Evolutionary conservation across 2,888 invertebrate genomes (phyloP).

Genomic region (Linnaemya tessellans): DNA sequence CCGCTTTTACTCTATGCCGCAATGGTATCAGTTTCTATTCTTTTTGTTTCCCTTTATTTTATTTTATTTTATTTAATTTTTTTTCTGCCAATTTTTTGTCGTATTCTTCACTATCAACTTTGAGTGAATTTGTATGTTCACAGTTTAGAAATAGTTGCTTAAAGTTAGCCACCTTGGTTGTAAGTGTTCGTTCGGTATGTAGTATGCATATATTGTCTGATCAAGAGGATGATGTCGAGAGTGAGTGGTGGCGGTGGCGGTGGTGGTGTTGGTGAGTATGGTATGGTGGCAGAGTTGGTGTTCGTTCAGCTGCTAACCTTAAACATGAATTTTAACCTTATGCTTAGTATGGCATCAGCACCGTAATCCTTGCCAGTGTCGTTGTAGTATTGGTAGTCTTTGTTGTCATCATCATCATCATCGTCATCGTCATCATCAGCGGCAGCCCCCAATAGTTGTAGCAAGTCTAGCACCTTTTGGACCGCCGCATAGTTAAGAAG

Average conservation of each 20-base stretch:
- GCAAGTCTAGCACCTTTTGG: slow-evolving; percentile 69
- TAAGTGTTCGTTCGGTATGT: slow-evolving; percentile 64
- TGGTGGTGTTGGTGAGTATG: slow-evolving; percentile 8
- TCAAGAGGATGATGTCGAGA: slow-evolving; percentile 28
- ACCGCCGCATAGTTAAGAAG: slow-evolving; percentile 70
- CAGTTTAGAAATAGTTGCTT: slow-evolving; percentile 76
- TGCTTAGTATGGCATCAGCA: slow-evolving; percentile 69
- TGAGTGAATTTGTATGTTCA: slow-evolving; percentile 83
- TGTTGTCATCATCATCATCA: slow-evolving; percentile 41
- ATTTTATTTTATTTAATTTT: slow-evolving; percentile 4
- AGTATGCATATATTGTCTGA: slow-evolving; percentile 54
- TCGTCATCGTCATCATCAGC: slow-evolving; percentile 49
- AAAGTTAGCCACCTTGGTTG: slow-evolving; percentile 63
- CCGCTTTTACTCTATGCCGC: slow-evolving; percentile 68
- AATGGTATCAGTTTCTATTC: slow-evolving; percentile 71
- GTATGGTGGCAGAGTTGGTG: slow-evolving; percentile 44
- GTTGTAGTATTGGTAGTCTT: slow-evolving; percentile 36
- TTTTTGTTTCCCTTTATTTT: slow-evolving; percentile 37
- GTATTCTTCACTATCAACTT: slow-evolving; percentile 78
- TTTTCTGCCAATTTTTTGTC: slow-evolving; percentile 38
- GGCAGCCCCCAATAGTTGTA: slow-evolving; percentile 43
- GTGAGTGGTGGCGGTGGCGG: slow-evolving; percentile 10
- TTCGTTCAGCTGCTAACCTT: slow-evolving; percentile 72
- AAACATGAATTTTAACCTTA: slow-evolving; percentile 75
- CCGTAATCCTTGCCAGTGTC: slow-evolving; percentile 38